Evolutionary conservation across 2,888 invertebrate genomes (phyloP), one percentile per base, ranked within the genome.

Genomic region (Nemoura dubitans): DNA sequence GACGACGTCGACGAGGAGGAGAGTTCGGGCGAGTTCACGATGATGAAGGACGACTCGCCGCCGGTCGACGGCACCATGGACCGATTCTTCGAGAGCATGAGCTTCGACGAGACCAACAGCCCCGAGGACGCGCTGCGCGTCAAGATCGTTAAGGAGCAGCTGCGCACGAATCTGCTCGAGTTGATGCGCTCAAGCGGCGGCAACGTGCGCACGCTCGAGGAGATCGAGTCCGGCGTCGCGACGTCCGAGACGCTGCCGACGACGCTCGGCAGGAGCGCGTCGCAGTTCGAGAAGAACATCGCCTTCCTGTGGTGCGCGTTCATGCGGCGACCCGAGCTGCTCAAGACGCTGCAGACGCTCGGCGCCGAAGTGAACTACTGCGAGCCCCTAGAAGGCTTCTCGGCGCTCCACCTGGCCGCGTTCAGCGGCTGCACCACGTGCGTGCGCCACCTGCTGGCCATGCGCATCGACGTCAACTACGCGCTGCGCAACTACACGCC

Each of bases 401-500:
- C 83, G 21, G 87, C 88, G 0, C 59, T 88, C 28, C 88, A 88
- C 42, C 81, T 88, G 28, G 80, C 83, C n/a, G 87, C 88, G n/a
- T 86, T 88, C 30, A 76, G 83, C 7, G 88, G 87, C 42, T 85
- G 84, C 29, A 30, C 81, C 6, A 6, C 21, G 0, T 59, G 29
- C 21, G 43, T 59, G 6, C 59, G n/a, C 2, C 27, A 7, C 27
- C 78, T 85, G 27, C 29, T 85, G 10, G 27, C 77, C n/a, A n/a
- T 21, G 16, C 5, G 77, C n/a, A 36, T 36, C 77, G 25, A 76
- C 80, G 88, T 87, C 0, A 90, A 89, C 26, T 89, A 89, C 10
- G 86, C 89, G 5, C 88, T 89, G 0, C 90, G 89, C 42, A 89
- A 89, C 87, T 91, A 91, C 85, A 91, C 91, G 88, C 92, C 93